These are phyloP conservation scores for Bombylius discolor DNA, from an alignment of 2,888 invertebrate species.

Conservation along the genomic window DNA sequence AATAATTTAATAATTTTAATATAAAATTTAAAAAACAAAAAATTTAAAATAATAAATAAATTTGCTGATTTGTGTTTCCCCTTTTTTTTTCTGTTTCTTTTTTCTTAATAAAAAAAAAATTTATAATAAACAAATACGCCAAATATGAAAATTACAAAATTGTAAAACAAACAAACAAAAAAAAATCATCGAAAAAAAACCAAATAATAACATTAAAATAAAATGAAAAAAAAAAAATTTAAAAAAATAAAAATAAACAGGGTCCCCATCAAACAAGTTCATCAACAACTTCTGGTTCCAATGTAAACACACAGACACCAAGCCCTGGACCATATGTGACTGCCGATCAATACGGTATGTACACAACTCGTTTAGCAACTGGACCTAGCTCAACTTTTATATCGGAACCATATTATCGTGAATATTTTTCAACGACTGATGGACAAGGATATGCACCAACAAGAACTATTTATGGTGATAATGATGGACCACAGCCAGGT, in stretches of 20 bases:
- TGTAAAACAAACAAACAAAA: neutral
- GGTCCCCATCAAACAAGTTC: conserved; percentile 28
- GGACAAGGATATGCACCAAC: conserved; percentile 34
- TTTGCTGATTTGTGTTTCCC: too few species aligned
- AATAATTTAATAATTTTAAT: too few species aligned
- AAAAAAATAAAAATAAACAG: conserved; percentile 15
- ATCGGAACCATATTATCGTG: conserved; percentile 60
- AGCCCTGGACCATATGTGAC: conserved; percentile 37
- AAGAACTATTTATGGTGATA: conserved; percentile 32
- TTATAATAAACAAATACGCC: too few species aligned
- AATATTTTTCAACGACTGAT: conserved; percentile 56
- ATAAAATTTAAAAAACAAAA: too few species aligned
- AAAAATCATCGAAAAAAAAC: neutral
- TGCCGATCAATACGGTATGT: conserved; percentile 36
- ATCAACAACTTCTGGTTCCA: conserved; percentile 21
- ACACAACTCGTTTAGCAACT: conserved; percentile 30
- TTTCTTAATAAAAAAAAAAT: too few species aligned
- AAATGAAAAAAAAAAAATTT: neutral
- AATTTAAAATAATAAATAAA: too few species aligned
- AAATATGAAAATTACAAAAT: neutral
- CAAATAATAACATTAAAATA: neutral
- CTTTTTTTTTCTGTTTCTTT: too few species aligned
- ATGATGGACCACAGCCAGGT: conserved; percentile 31
- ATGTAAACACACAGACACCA: conserved; percentile 34
- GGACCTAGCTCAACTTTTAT: conserved; percentile 44